Conservation (phyloP, 2,888 invertebrate genomes). For the Drosophila acutilabella region DNA sequence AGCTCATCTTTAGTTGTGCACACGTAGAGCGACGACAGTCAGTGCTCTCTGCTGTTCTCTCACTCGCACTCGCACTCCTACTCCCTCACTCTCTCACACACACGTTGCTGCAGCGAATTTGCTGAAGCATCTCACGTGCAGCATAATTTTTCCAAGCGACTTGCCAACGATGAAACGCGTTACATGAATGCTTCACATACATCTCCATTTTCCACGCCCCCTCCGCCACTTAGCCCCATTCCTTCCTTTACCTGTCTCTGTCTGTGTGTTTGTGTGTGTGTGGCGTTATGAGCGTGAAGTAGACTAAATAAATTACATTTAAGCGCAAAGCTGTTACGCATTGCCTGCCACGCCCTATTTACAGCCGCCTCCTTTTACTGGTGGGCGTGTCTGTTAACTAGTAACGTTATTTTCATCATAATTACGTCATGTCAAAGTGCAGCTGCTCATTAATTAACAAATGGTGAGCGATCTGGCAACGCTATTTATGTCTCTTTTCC, state of each 20-base stretch:
- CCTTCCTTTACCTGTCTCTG: not conserved
- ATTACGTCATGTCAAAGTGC: constrained; percentile 57
- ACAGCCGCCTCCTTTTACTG: not conserved
- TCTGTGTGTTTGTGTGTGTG: constrained; percentile 42
- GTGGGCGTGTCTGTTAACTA: constrained; percentile 41
- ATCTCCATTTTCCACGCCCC: not conserved
- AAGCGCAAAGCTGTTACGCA: constrained; percentile 72
- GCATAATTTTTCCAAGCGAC: constrained; percentile 83
- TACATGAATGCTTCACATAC: constrained; percentile 59
- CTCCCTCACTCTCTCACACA: constrained; percentile 17
- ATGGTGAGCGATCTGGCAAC: constrained; percentile 23
- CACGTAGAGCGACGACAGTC: constrained; percentile 30
- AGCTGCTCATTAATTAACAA: constrained; percentile 55
- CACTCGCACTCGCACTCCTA: constrained; percentile 9
- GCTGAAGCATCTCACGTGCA: constrained; percentile 83
- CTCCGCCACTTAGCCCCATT: too few species aligned
- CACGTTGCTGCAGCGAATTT: constrained; percentile 67
- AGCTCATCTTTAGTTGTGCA: constrained; percentile 75
- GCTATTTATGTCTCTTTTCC: not conserved
- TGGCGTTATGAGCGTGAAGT: constrained; percentile 76
- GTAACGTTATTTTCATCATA: constrained; percentile 46
- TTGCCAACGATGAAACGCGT: constrained; percentile 72
- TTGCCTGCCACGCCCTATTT: constrained; percentile 33
- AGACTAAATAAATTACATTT: constrained; percentile 79
- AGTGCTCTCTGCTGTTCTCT: not conserved